These are phyloP conservation scores for Raja brachyura DNA, from an alignment of 2,113 vertebrate genomes.

Conservation along the genomic window DNA sequence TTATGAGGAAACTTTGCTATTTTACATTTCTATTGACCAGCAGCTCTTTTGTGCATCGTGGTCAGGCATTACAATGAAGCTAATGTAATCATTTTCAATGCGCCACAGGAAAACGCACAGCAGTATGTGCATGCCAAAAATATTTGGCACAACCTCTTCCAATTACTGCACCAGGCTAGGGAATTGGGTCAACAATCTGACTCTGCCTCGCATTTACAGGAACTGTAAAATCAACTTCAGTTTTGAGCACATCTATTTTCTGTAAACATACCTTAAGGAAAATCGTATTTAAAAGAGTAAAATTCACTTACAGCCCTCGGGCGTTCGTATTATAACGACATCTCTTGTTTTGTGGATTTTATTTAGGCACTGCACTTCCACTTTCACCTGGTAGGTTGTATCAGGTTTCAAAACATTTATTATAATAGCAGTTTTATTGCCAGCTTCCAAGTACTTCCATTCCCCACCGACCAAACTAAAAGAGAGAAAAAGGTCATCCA, in stretches of 20 bases:
- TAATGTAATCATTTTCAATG: neutral
- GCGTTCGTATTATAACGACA: slow-evolving; percentile 74
- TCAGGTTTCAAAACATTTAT: slow-evolving; percentile 81
- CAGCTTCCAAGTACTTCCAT: slow-evolving; percentile 82
- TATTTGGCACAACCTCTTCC: neutral
- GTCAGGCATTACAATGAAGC: neutral
- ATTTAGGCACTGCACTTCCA: slow-evolving; percentile 86
- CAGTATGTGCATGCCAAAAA: neutral
- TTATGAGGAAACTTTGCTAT: neutral
- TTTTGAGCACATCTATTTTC: neutral
- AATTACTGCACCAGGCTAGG: neutral
- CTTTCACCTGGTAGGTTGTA: slow-evolving; percentile 86
- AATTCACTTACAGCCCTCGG: slow-evolving; percentile 80
- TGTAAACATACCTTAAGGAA: no score
- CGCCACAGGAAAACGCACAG: neutral
- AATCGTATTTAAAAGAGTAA: neutral
- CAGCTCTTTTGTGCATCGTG: neutral
- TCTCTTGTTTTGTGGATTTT: slow-evolving; percentile 81
- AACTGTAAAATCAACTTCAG: slow-evolving; percentile 4
- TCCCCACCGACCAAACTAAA: slow-evolving; percentile 70
- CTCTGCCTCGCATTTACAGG: neutral
- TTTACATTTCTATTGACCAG: neutral
- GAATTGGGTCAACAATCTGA: neutral
- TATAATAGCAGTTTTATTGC: slow-evolving; percentile 78
- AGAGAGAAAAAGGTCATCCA: neutral